phyloP scores from a whole-genome alignment of 2,113 vertebrate species.

The Holacanthus passer region DNA sequence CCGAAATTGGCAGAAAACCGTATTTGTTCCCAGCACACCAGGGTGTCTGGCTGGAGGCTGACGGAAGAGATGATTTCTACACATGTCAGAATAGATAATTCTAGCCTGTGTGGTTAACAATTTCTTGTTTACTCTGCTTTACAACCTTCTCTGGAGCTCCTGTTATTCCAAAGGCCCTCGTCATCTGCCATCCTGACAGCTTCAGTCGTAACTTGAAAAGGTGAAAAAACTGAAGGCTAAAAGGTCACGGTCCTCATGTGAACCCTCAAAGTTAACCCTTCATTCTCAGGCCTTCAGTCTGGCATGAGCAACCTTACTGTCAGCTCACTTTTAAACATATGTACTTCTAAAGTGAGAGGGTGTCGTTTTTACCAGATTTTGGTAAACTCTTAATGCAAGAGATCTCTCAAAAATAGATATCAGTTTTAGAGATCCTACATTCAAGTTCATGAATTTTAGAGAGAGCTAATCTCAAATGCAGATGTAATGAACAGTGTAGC shows the following conservation, averaged over 20 bases:
- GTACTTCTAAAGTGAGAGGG: constrained; percentile 1
- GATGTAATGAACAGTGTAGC: background rate
- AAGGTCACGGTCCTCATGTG: constrained; percentile 21
- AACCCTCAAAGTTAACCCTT: constrained; percentile 43
- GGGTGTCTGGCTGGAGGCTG: background rate
- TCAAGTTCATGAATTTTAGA: background rate
- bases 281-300: constrained; percentile 16
- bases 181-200: constrained; percentile 47
- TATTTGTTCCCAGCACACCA: constrained; percentile 22
- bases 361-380: constrained; percentile 30
- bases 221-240: constrained; percentile 50
- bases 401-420: background rate
- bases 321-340: constrained; percentile 32
- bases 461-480: constrained; percentile 1
- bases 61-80: constrained; percentile 8
- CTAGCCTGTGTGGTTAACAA: constrained; percentile 28
- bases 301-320: constrained; percentile 30
- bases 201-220: constrained; percentile 59
- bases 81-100: constrained; percentile 14
- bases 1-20: constrained; percentile 1
- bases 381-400: constrained; percentile 28
- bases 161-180: constrained; percentile 30
- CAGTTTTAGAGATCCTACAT: background rate
- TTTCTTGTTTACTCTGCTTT: constrained; percentile 29
- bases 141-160: constrained; percentile 11